phyloP scores from a whole-genome alignment of 2,113 vertebrate genomes.

The Zootoca vivipara region DNA sequence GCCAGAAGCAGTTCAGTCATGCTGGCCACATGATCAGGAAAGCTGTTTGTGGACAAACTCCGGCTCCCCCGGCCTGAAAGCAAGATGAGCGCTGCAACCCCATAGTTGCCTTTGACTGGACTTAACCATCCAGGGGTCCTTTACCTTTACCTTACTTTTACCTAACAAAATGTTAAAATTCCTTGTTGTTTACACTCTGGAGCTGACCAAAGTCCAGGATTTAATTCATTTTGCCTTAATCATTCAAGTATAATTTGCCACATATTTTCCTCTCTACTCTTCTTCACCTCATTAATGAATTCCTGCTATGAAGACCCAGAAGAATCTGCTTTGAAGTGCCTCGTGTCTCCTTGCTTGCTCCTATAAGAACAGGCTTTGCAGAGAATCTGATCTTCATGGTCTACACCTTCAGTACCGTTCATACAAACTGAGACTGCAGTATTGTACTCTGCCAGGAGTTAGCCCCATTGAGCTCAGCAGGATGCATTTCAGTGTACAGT shows the following conservation, averaged over 20 bases:
- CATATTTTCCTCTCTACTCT: neutral
- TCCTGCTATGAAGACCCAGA: conserved; percentile 38
- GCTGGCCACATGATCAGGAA: too few species aligned
- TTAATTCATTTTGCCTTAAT: neutral
- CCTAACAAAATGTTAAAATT: neutral
- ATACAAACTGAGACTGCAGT: conserved; percentile 25
- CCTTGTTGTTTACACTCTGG: neutral
- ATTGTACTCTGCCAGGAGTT: neutral
- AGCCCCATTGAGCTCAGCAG: neutral
- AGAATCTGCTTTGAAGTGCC: neutral
- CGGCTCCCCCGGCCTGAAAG: too few species aligned
- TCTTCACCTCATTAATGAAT: neutral
- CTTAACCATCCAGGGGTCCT: too few species aligned
- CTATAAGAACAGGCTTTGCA: conserved; percentile 63
- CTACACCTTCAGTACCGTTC: conserved; percentile 47
- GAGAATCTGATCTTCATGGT: conserved; percentile 55
- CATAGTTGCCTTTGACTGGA: too few species aligned
- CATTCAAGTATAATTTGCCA: neutral
- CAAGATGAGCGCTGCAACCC: too few species aligned
- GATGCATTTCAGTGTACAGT: neutral
- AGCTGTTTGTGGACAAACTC: too few species aligned
- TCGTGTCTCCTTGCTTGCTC: too few species aligned
- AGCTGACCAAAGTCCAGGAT: neutral
- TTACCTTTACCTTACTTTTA: too few species aligned
- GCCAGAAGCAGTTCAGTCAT: too few species aligned